Conservation (phyloP, 1,140 invertebrate genomes). For the Panulirus ornatus region DNA sequence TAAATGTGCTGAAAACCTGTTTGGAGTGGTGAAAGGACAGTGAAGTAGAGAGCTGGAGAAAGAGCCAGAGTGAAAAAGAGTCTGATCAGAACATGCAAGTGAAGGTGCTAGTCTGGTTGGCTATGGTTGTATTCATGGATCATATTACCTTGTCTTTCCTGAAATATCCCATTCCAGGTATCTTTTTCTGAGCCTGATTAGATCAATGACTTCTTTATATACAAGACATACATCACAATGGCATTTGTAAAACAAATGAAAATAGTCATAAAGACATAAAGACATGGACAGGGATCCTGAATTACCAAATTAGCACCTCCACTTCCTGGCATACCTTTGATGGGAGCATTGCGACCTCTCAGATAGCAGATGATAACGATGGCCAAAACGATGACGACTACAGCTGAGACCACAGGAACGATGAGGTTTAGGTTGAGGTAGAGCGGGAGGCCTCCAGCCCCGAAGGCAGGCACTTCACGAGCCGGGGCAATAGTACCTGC, state of each 20-base stretch:
- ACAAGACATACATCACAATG: not conserved
- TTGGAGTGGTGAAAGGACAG: constrained; percentile 73
- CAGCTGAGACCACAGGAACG: constrained; percentile 93
- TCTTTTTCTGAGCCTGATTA: not conserved
- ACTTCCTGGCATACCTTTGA: constrained; percentile 75
- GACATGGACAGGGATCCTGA: constrained; percentile 75
- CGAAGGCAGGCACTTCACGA: constrained; percentile 86
- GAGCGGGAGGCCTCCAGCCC: constrained; percentile 76
- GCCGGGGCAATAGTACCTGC: constrained; percentile 95
- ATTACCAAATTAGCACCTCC: constrained; percentile 76
- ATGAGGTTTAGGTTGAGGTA: constrained; percentile 91
- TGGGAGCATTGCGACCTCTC: constrained; percentile 78
- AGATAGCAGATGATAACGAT: constrained; percentile 94
- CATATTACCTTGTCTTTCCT: not conserved
- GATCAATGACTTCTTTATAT: not conserved
- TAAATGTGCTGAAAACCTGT: constrained; percentile 55
- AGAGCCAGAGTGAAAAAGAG: constrained; percentile 28
- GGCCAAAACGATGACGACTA: constrained; percentile 93
- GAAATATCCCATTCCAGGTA: not conserved
- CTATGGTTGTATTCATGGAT: constrained; percentile 23
- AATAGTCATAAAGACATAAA: not conserved
- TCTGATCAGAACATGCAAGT: constrained; percentile 41
- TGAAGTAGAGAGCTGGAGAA: constrained; percentile 69
- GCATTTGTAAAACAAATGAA: too few species aligned
- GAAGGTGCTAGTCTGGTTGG: constrained; percentile 47